Base-by-base conservation (phyloP, 1,140 invertebrate genomes). In the Zaprionus africanus region DNA sequence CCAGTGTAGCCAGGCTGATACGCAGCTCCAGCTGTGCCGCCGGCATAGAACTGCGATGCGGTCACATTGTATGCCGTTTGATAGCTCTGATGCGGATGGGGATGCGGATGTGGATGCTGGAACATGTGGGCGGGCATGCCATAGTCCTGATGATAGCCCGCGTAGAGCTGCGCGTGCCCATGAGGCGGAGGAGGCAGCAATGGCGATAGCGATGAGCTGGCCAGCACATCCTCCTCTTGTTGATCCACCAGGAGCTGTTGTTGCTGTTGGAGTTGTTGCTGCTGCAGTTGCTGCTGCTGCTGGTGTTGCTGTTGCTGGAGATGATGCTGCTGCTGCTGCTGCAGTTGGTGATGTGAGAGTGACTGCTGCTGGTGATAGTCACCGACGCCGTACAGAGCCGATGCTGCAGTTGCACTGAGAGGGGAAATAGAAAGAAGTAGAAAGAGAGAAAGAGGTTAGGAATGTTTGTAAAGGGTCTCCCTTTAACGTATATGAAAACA, bases 331-430 rank as follows among this genome's bases (percentile, higher is more conserved):
- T 53, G 41, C n/a, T 49, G 34, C 9, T 51, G 70, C 13, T 58
- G 75, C 36, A 49, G 59, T 2, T 79, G 80, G 17, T 81, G 80
- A n/a, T 76, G 78, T 13, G 26, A 24, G 12, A 51, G 66, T 24
- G 83, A 31, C 46, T 80, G 81, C 53, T 82, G 69, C 43, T 78
- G 82, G 36, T 88, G 85, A 54, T 82, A 90, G 56, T 91, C 85
- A 12, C 62, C 76, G 81, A 77, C 79, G 86, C 79, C 86, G 57
- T 90, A 90, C 59, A 91, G 74, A 63, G 87, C 68, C 36, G 82
- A 82, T 11, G 80, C 82, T 53, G 83, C 56, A 7, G 68, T 54
- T 34, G 79, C 86, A 56, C 86, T 90, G 67, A 15, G 19, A 60
- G 54, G 53, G 34, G 53, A 41, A 36, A 61, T 28, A 36, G 12